Evolutionary conservation across 1,140 invertebrate genomes (phyloP).

Genomic region (Pteromalus puparum): DNA sequence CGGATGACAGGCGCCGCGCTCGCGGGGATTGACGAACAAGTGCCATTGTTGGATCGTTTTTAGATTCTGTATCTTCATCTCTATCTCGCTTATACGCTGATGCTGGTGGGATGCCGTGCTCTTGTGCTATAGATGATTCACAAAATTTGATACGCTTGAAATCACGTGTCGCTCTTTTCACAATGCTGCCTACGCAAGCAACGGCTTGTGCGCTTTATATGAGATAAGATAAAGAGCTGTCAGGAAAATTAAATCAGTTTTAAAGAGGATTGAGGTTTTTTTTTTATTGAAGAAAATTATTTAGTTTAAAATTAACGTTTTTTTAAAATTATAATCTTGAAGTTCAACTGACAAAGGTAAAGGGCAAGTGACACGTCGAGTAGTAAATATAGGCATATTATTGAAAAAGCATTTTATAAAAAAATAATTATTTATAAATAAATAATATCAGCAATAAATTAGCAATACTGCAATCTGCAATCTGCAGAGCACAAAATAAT

Average conservation of each 20-base stretch:
- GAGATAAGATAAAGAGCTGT: not conserved
- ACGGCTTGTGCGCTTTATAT: not conserved
- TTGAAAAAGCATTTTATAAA: no score
- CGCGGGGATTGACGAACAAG: constrained; percentile 25
- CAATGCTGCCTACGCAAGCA: not conserved
- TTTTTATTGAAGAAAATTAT: no score
- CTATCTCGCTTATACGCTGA: not conserved
- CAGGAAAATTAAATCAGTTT: not conserved
- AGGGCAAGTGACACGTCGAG: no score
- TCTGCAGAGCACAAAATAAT: no score
- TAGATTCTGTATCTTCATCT: constrained; percentile 13
- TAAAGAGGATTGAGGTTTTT: not conserved
- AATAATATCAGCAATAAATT: no score
- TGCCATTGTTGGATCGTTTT: constrained; percentile 48
- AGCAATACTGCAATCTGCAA: no score
- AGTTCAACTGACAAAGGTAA: no score
- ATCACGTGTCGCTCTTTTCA: not conserved
- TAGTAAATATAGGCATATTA: no score
- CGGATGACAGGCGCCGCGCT: constrained; percentile 20
- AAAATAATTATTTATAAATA: no score
- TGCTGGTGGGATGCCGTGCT: not conserved
- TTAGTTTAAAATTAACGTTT: no score
- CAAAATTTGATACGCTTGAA: not conserved
- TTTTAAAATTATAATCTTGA: no score
- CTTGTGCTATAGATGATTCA: constrained; percentile 17